phyloP scores from a whole-genome alignment of 2,797 vertebrate genomes.

The Petrocephalus sullivani region DNA sequence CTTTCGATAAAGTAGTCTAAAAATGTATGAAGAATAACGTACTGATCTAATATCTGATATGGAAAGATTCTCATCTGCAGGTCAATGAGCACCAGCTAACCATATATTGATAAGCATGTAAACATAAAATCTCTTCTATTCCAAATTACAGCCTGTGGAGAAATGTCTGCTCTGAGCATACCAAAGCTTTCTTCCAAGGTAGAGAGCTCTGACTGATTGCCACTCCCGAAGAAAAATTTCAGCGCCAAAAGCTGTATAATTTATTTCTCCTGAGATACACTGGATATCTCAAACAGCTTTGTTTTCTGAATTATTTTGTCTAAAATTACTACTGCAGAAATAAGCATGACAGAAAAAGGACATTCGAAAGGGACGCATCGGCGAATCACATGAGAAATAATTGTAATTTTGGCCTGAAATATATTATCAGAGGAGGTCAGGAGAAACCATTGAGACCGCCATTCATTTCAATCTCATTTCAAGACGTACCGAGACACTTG shows the following conservation, averaged over 20 bases:
- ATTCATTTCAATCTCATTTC: not conserved
- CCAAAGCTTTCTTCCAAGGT: not conserved
- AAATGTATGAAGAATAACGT: not conserved
- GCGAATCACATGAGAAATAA: not conserved
- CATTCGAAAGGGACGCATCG: not conserved
- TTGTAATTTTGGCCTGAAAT: not conserved
- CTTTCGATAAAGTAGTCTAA: not conserved
- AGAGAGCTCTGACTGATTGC: not conserved
- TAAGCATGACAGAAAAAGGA: not conserved
- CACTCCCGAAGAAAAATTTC: not conserved
- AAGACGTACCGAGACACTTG: not conserved
- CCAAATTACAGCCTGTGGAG: not conserved
- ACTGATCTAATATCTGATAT: not conserved
- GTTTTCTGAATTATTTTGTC: conserved; percentile 4
- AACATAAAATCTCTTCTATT: not conserved
- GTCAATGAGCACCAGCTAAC: not conserved
- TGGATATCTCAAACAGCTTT: not conserved
- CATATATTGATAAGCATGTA: not conserved
- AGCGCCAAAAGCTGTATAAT: not conserved
- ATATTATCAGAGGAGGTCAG: conserved; percentile 10
- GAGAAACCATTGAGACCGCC: not conserved
- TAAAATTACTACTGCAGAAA: conserved; percentile 3
- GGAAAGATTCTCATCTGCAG: not conserved
- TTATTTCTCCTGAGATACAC: not conserved
- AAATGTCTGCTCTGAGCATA: not conserved